These are phyloP conservation scores for Drosophila lini DNA, from an alignment of 1,140 invertebrate genomes.

Conservation along the genomic window DNA sequence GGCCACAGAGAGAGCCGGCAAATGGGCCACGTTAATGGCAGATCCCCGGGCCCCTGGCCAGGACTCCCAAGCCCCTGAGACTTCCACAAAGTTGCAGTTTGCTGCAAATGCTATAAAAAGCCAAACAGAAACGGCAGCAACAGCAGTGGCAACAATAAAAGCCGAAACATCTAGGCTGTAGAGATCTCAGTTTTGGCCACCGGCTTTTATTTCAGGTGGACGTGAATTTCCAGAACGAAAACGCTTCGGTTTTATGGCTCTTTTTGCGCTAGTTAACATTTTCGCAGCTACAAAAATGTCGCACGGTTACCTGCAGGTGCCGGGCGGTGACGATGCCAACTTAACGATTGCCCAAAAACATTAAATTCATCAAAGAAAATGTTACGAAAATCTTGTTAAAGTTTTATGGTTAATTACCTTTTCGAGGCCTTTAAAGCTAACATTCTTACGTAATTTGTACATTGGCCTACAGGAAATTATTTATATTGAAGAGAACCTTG, in stretches of 20 bases:
- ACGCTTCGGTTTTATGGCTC: constrained; percentile 49
- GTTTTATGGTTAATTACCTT: neutral
- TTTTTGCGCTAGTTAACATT: constrained; percentile 63
- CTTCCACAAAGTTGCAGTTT: constrained; percentile 65
- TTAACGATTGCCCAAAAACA: constrained; percentile 10
- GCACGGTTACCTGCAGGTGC: constrained; percentile 47
- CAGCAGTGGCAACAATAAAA: constrained; percentile 50
- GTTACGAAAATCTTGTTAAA: neutral
- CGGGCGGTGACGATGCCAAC: constrained; percentile 34
- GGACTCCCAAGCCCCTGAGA: constrained; percentile 6
- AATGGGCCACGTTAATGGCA: constrained; percentile 65
- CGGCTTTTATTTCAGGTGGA: constrained; percentile 30
- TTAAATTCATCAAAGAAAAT: constrained; percentile 12
- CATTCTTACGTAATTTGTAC: neutral
- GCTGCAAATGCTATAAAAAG: constrained; percentile 72
- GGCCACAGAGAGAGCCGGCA: constrained; percentile 19
- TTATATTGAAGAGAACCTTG: neutral
- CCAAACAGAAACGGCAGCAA: constrained; percentile 45
- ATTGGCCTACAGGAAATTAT: neutral
- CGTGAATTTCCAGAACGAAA: constrained; percentile 52
- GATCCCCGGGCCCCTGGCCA: neutral
- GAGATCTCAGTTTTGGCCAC: constrained; percentile 19
- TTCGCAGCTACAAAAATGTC: constrained; percentile 53
- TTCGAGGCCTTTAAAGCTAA: neutral
- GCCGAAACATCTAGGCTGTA: constrained; percentile 31